phyloP scores from a whole-genome alignment of 2,888 invertebrate species.

The Machimus atricapillus region DNA sequence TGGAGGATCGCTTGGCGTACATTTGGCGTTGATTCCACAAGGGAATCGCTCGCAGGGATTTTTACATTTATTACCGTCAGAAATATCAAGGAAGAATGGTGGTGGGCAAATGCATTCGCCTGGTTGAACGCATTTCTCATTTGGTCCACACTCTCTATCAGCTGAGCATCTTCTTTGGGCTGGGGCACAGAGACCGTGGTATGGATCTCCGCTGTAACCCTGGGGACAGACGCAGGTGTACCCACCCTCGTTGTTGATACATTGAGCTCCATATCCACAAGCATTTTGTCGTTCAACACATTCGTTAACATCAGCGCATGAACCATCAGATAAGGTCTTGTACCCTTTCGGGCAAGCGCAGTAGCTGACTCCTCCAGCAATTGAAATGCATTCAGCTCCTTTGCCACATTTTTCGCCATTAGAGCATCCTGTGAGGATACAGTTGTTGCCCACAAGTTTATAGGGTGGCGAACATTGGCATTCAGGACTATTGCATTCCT shows the following conservation, averaged over 20 bases:
- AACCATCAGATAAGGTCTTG: constrained; percentile 76
- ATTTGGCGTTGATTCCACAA: constrained; percentile 89
- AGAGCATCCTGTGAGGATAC: constrained; percentile 84
- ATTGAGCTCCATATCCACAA: constrained; percentile 88
- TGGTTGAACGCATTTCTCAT: constrained; percentile 90
- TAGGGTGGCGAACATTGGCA: constrained; percentile 90
- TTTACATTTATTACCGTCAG: constrained; percentile 85
- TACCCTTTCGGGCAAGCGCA: constrained; percentile 92
- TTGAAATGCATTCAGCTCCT: constrained; percentile 89
- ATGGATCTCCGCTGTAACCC: constrained; percentile 82
- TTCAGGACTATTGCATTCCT: constrained; percentile 81
- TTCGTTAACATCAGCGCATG: constrained; percentile 85
- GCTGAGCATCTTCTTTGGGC: constrained; percentile 82
- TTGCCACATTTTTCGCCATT: constrained; percentile 81
- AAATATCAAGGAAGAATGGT: constrained; percentile 84
- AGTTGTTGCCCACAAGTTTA: constrained; percentile 81
- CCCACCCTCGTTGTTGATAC: constrained; percentile 79
- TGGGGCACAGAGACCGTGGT: constrained; percentile 81
- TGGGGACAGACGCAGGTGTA: constrained; percentile 82
- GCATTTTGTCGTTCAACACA: constrained; percentile 77
- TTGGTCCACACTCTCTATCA: constrained; percentile 82
- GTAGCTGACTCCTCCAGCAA: constrained; percentile 89
- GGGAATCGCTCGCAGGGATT: constrained; percentile 90
- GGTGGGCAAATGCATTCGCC: constrained; percentile 92
- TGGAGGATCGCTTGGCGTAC: constrained; percentile 88